Evolutionary conservation across 2,888 invertebrate species (phyloP).

Genomic region (Oxyteleia sp.): DNA sequence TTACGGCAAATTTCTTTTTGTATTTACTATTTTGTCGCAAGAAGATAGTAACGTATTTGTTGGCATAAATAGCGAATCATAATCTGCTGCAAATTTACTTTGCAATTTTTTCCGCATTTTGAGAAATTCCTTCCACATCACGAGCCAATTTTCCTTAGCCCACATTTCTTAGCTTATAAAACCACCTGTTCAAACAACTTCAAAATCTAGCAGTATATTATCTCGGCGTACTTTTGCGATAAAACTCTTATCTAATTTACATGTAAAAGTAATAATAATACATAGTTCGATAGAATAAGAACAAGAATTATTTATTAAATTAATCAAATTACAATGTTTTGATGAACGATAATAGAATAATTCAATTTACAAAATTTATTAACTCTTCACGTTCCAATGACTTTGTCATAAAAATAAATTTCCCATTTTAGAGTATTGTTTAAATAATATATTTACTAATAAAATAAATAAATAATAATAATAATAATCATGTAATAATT

Average conservation of each 20-base stretch:
- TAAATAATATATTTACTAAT: too few species aligned
- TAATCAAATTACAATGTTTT: too few species aligned
- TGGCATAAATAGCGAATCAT: neutral
- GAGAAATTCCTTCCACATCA: neutral
- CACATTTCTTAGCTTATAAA: neutral
- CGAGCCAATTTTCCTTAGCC: neutral
- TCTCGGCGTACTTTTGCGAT: neutral
- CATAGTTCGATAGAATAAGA: too few species aligned
- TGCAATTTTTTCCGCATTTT: neutral
- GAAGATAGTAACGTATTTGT: neutral
- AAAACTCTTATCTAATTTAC: neutral
- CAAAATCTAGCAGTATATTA: neutral
- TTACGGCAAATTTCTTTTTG: neutral
- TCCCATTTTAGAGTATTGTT: too few species aligned
- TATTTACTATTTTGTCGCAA: neutral
- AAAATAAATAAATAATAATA: too few species aligned
- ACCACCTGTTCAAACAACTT: slow-evolving; percentile 1
- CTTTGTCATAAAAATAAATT: too few species aligned
- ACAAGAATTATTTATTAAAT: too few species aligned
- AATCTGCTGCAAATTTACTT: neutral
- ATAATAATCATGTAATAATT: too few species aligned
- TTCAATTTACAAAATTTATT: too few species aligned
- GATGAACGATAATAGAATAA: too few species aligned
- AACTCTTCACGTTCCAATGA: too few species aligned
- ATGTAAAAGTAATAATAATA: too few species aligned